phyloP scores from a whole-genome alignment of 2,888 invertebrate genomes.

The Mongoloraphidia duomilia region DNA sequence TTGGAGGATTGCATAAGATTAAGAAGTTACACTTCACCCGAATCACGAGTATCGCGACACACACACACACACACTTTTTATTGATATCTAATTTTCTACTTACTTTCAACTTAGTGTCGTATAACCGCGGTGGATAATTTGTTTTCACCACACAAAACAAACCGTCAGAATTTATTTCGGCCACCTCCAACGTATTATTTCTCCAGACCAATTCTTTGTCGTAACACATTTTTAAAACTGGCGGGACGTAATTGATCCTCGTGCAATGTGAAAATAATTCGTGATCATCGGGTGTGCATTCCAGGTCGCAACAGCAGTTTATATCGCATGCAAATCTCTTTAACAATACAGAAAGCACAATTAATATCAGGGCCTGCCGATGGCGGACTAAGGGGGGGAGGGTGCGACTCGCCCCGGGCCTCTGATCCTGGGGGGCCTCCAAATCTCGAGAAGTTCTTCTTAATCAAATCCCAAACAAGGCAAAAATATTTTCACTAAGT shows the following conservation, averaged over 20 bases:
- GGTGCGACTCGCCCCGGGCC: too few species aligned
- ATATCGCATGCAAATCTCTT: conserved; percentile 57
- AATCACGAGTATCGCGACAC: too few species aligned
- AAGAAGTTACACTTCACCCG: too few species aligned
- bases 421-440: too few species aligned
- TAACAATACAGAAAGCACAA: background rate
- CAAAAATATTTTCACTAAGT: too few species aligned
- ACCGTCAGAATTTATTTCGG: conserved; percentile 28
- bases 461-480: too few species aligned
- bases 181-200: conserved; percentile 34
- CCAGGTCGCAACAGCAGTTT: conserved; percentile 72
- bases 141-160: conserved; percentile 44
- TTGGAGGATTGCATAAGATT: too few species aligned
- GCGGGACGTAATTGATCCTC: conserved; percentile 25
- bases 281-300: conserved; percentile 48
- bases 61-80: too few species aligned
- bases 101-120: conserved; percentile 23
- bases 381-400: too few species aligned
- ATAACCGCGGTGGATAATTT: conserved; percentile 34
- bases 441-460: too few species aligned
- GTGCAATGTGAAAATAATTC: conserved; percentile 45
- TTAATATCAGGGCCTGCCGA: too few species aligned
- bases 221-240: conserved; percentile 34
- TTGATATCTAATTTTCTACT: conserved; percentile 4
- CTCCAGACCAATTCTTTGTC: conserved; percentile 35